phyloP scores from a whole-genome alignment of 1,140 invertebrate genomes.

The Thaumatotibia leucotreta region DNA sequence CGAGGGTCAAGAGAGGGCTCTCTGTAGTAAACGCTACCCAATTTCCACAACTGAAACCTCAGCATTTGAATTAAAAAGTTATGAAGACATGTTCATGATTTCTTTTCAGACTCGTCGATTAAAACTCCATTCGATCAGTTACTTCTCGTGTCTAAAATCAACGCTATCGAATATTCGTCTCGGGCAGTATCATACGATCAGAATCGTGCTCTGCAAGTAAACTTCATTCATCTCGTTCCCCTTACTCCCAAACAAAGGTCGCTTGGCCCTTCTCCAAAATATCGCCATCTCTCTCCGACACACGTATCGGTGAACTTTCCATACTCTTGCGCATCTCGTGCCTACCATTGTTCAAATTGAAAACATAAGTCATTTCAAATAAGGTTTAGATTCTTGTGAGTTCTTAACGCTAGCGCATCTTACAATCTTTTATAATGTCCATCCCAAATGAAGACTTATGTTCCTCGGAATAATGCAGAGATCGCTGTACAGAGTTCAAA shows the following conservation, averaged over 20 bases:
- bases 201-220: slow-evolving; percentile 16
- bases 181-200: not conserved
- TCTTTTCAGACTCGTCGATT: too few species aligned
- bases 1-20: too few species aligned
- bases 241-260: slow-evolving; percentile 25
- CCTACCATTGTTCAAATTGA: slow-evolving; percentile 17
- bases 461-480: not conserved
- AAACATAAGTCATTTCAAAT: slow-evolving; percentile 20
- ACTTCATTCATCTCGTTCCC: slow-evolving; percentile 26
- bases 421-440: slow-evolving; percentile 16
- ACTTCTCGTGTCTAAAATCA: not conserved
- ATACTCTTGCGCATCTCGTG: slow-evolving; percentile 34
- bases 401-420: slow-evolving; percentile 22
- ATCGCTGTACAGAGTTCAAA: not conserved
- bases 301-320: slow-evolving; percentile 25
- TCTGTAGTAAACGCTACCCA: too few species aligned
- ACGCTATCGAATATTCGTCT: not conserved
- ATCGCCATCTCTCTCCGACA: slow-evolving; percentile 16
- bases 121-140: not conserved
- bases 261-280: slow-evolving; percentile 18
- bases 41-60: too few species aligned
- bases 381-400: slow-evolving; percentile 26
- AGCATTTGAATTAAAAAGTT: too few species aligned
- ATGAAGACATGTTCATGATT: too few species aligned
- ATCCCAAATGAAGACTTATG: slow-evolving; percentile 12